These are phyloP conservation scores for Sphyrna mokarran DNA, from an alignment of 2,113 vertebrate genomes.

Conservation along the genomic window DNA sequence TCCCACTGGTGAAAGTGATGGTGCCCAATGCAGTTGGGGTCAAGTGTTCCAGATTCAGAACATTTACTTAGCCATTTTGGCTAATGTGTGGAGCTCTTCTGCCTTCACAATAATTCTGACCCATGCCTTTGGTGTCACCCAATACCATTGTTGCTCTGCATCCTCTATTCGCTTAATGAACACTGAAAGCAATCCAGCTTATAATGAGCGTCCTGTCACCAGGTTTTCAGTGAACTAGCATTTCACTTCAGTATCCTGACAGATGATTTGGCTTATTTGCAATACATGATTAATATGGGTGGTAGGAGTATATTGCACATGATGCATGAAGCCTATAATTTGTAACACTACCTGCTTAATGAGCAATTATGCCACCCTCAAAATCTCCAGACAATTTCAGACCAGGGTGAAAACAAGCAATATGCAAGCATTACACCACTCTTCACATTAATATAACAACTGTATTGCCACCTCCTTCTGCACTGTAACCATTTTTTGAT, in stretches of 20 bases:
- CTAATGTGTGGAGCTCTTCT: too few species aligned
- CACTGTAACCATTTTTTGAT: background rate
- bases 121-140: too few species aligned
- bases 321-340: background rate
- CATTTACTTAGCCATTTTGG: too few species aligned
- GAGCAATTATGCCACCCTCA: constrained; percentile 22
- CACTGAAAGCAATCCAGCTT: background rate
- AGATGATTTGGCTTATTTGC: constrained; percentile 20
- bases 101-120: background rate
- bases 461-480: background rate
- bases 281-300: background rate
- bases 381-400: background rate
- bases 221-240: background rate
- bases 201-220: background rate
- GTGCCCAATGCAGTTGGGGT: too few species aligned
- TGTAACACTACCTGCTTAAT: background rate
- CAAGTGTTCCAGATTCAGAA: too few species aligned
- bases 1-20: too few species aligned
- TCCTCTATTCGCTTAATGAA: background rate
- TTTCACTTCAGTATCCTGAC: constrained; percentile 1
- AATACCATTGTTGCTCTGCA: background rate
- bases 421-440: background rate
- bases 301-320: background rate
- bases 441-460: background rate
- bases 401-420: background rate